A percentile compares a stretch with the other conserved stretches of the same genome.
phyloP scores from a whole-genome alignment of 2,797 vertebrate species.

The Sebastes matsubarae region DNA sequence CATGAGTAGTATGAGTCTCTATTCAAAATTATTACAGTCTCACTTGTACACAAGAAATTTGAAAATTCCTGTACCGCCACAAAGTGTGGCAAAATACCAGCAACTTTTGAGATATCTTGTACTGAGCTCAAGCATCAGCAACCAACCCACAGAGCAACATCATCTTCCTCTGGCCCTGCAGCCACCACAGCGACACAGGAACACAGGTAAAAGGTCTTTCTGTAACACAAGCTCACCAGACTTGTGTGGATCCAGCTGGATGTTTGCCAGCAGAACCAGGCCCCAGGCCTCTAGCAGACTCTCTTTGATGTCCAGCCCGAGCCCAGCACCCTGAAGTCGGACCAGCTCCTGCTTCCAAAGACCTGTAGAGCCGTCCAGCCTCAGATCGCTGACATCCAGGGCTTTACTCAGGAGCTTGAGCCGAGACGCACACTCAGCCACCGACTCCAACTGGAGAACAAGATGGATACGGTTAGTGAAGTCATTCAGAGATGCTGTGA shows the following conservation, averaged over 20 bases:
- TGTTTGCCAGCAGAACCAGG: conserved; percentile 88
- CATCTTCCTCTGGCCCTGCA: not conserved
- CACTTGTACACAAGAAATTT: not conserved
- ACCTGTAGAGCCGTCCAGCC: conserved; percentile 68
- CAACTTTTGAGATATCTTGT: not conserved
- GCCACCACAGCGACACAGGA: not conserved
- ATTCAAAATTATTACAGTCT: not conserved
- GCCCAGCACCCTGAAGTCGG: conserved; percentile 83
- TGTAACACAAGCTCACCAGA: conserved; percentile 80
- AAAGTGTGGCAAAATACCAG: not conserved
- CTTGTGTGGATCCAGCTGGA: conserved; percentile 84
- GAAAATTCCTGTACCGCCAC: not conserved
- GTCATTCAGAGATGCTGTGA: not conserved
- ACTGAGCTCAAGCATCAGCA: not conserved
- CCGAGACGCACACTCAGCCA: conserved; percentile 86
- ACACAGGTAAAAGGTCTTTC: not conserved
- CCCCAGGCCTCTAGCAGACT: conserved; percentile 89
- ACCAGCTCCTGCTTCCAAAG: conserved; percentile 83
- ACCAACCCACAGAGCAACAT: not conserved
- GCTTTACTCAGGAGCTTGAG: conserved; percentile 83
- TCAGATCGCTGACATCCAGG: conserved; percentile 81
- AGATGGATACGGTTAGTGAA: not conserved
- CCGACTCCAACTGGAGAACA: conserved; percentile 83
- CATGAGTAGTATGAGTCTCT: too few relatives aligned
- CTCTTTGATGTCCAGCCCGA: conserved; percentile 86